Percentiles rank a stretch among this genome's conserved stretches.
Evolutionary conservation across 1,140 invertebrate species (phyloP).

Genomic region (Eriosoma lanigerum): DNA sequence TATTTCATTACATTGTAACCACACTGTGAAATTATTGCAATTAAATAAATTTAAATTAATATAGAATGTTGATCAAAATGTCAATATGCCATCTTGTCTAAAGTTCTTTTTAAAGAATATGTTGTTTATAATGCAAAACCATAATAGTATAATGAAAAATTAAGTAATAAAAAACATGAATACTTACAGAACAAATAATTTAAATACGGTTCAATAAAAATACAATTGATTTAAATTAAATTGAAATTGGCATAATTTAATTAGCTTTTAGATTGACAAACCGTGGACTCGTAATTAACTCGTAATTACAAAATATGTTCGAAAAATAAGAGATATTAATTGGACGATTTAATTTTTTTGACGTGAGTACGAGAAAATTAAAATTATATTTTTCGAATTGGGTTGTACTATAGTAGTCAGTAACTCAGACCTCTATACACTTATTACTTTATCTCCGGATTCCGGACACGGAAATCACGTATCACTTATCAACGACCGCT

Average conservation of each 20-base stretch:
- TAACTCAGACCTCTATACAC: no score
- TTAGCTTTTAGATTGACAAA: neutral
- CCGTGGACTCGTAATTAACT: neutral
- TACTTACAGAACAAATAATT: conserved; percentile 2
- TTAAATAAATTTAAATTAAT: no score
- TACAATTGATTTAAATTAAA: neutral
- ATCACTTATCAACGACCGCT: neutral
- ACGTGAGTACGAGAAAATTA: neutral
- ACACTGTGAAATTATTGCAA: no score
- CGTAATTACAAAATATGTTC: neutral
- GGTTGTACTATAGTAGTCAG: conserved; percentile 3
- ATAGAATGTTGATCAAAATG: no score
- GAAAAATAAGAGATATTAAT: no score
- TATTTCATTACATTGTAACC: neutral
- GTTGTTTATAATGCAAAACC: no score
- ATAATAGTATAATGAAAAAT: no score
- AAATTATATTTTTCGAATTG: conserved; percentile 8
- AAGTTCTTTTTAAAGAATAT: no score
- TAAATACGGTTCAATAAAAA: conserved; percentile 7
- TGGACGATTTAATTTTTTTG: neutral
- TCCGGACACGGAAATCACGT: conserved; percentile 2
- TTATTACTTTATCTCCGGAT: neutral
- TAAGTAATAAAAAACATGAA: neutral
- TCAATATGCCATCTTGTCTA: no score
- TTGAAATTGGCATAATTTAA: neutral